phyloP scores from a whole-genome alignment of 2,888 invertebrate genomes.

The Hybos culiciformis region DNA sequence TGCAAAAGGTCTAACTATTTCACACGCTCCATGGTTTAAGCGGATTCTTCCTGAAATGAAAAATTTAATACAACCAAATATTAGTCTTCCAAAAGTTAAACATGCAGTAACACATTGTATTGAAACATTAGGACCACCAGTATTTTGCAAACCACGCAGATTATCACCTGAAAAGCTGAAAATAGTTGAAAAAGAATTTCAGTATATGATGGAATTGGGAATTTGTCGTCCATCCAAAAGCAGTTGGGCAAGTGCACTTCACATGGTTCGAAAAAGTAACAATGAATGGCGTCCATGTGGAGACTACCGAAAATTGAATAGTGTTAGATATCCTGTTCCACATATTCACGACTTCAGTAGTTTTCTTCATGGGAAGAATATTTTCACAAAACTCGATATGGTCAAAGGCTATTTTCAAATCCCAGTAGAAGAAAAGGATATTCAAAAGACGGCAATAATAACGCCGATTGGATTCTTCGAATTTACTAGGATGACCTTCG shows the following conservation, averaged over 20 bases:
- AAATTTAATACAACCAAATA: background rate
- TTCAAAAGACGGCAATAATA: conserved; percentile 15
- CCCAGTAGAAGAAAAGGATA: background rate
- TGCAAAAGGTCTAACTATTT: too few relatives aligned
- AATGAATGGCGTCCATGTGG: background rate
- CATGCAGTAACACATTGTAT: background rate
- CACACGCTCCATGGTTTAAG: too few relatives aligned
- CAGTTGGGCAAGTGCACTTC: conserved; percentile 20
- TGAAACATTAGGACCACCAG: conserved; percentile 1
- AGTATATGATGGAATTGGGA: background rate
- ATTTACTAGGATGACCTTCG: conserved; percentile 22
- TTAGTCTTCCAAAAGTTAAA: background rate
- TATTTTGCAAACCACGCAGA: background rate
- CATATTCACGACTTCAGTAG: conserved; percentile 4
- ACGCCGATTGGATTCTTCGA: conserved; percentile 28
- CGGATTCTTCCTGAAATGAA: background rate
- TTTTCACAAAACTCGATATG: conserved; percentile 9
- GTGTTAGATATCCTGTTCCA: background rate
- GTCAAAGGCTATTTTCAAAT: conserved; percentile 4
- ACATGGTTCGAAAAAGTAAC: background rate
- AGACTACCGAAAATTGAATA: background rate
- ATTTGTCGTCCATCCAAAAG: conserved; percentile 22
- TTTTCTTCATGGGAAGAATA: conserved; percentile 3
- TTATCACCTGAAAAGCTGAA: conserved; percentile 10
- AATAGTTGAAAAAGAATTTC: background rate